Conservation (phyloP, 2,888 invertebrate genomes). For the Mylabris sibirica region DNA sequence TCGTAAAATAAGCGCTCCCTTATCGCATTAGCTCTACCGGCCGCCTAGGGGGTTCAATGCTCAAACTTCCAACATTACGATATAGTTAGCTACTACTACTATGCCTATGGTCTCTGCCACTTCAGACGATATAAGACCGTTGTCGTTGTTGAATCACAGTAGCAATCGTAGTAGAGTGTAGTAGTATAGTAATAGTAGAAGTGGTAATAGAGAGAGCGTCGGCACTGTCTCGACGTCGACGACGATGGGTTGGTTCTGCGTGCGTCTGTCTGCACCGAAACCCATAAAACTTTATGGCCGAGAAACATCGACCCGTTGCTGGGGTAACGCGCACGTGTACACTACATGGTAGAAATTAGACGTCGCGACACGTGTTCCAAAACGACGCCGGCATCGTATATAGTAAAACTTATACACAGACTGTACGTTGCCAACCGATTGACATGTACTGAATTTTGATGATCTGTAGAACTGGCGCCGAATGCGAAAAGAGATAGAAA, state of each 20-base stretch:
- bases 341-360: conserved; percentile 44
- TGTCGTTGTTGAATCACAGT: conserved; percentile 51
- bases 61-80: conserved; percentile 23
- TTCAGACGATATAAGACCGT: conserved; percentile 48
- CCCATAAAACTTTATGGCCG: conserved; percentile 63
- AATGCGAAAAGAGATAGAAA: background rate
- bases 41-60: conserved; percentile 20
- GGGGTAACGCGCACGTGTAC: conserved; percentile 56
- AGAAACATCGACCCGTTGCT: conserved; percentile 61
- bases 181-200: conserved; percentile 39
- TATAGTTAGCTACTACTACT: too few species aligned
- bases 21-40: conserved; percentile 24
- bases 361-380: conserved; percentile 46
- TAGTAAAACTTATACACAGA: conserved; percentile 37
- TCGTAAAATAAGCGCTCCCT: conserved; percentile 27
- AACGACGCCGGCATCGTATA: conserved; percentile 34
- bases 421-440: conserved; percentile 50
- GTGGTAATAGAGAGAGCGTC: conserved; percentile 39
- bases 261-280: conserved; percentile 57
- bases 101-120: conserved; percentile 56
- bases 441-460: conserved; percentile 58
- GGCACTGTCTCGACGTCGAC: conserved; percentile 54
- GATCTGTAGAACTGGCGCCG: conserved; percentile 1
- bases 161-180: conserved; percentile 26
- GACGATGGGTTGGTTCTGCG: conserved; percentile 47